These are phyloP conservation scores for Tragelaphus buxtoni DNA, from an alignment of 2,113 vertebrate genomes.

Conservation along the genomic window DNA sequence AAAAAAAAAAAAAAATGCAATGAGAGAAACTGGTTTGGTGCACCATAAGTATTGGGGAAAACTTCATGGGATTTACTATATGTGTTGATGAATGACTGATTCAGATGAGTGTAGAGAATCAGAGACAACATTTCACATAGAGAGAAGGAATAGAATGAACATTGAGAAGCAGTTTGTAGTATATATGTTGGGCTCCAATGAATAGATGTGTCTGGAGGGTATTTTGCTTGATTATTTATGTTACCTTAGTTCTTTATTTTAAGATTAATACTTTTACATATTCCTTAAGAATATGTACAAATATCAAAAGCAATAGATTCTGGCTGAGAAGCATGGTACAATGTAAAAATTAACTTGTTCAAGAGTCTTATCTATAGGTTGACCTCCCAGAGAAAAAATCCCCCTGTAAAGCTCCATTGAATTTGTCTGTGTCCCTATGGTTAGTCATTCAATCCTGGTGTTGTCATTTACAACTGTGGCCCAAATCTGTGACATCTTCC, in stretches of 20 bases:
- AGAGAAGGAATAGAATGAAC: not conserved
- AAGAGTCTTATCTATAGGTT: not conserved
- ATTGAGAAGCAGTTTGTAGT: not conserved
- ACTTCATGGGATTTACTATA: not conserved
- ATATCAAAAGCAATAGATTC: not conserved
- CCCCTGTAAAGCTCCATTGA: not conserved
- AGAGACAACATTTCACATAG: not conserved
- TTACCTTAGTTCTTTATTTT: not conserved
- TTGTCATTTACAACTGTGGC: not conserved
- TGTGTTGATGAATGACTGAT: not conserved
- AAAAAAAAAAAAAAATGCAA: not conserved
- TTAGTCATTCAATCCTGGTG: not conserved
- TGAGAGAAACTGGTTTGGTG: not conserved
- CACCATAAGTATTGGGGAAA: not conserved
- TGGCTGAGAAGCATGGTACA: not conserved
- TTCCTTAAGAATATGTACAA: not conserved
- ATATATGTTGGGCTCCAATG: not conserved
- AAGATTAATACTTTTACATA: not conserved
- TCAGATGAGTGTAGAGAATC: not conserved
- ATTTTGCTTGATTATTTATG: not conserved
- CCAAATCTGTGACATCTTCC: not conserved
- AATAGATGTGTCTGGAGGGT: not conserved
- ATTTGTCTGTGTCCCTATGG: not conserved
- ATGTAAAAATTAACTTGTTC: not conserved
- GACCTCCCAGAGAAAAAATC: not conserved